phyloP scores from a whole-genome alignment of 2,888 invertebrate genomes.

The Drosophila lutescens region DNA sequence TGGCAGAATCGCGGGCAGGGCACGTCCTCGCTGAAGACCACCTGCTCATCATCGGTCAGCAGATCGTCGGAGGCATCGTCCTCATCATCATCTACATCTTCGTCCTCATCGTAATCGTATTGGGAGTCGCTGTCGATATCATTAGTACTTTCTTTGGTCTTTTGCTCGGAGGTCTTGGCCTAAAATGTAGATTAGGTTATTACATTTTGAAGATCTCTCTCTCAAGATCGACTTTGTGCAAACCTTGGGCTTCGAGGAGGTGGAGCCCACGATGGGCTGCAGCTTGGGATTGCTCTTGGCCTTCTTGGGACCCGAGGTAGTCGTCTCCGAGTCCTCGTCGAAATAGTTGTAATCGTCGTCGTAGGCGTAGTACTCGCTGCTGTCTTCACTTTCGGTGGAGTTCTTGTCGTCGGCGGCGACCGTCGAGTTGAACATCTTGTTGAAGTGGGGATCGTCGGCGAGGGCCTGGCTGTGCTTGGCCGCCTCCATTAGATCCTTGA shows the following conservation, averaged over 20 bases:
- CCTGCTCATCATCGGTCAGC: conserved; percentile 79
- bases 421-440: conserved; percentile 78
- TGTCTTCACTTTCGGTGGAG: conserved; percentile 57
- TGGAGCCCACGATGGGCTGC: conserved; percentile 53
- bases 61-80: conserved; percentile 75
- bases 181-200: conserved; percentile 11
- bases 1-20: conserved; percentile 88
- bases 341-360: conserved; percentile 71
- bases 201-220: no score
- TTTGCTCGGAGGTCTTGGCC: conserved; percentile 48
- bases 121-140: conserved; percentile 69
- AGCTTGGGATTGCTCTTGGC: conserved; percentile 56
- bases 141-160: conserved; percentile 66
- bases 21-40: conserved; percentile 82
- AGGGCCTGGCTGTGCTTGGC: conserved; percentile 77
- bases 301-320: conserved; percentile 57
- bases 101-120: conserved; percentile 69
- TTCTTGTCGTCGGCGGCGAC: conserved; percentile 53
- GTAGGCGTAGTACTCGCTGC: conserved; percentile 71
- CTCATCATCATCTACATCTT: conserved; percentile 73
- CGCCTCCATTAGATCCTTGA: conserved; percentile 80
- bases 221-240: no score
- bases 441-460: conserved; percentile 78
- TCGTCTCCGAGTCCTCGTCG: conserved; percentile 63
- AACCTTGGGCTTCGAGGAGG: conserved; percentile 55